These are phyloP conservation scores for Pseudobourletiella spinata DNA, from an alignment of 1,140 invertebrate species.

Conservation along the genomic window DNA sequence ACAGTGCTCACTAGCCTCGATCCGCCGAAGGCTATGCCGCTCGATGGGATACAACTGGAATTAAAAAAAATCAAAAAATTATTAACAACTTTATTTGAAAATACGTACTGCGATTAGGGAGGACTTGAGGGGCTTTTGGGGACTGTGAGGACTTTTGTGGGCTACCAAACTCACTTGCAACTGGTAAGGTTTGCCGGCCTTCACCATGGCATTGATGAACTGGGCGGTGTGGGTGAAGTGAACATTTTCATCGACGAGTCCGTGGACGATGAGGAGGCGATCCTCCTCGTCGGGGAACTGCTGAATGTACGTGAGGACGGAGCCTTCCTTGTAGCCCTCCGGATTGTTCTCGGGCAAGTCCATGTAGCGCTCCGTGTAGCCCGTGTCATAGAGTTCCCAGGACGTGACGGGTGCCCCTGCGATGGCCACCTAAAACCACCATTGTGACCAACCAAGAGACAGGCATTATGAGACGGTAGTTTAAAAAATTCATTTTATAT, in stretches of 20 bases:
- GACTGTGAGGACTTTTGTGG: no score
- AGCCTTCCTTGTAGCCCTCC: constrained; percentile 66
- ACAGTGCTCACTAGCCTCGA: constrained; percentile 92
- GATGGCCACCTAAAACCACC: constrained; percentile 57
- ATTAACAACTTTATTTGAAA: no score
- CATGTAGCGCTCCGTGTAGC: constrained; percentile 97
- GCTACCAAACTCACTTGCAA: constrained; percentile 64
- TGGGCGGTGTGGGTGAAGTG: constrained; percentile 94
- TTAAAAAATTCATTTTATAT: no score
- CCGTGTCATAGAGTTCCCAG: constrained; percentile 90
- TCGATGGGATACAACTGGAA: constrained; percentile 81
- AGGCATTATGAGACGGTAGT: background rate
- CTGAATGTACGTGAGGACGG: constrained; percentile 65
- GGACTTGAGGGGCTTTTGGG: no score
- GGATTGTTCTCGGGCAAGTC: constrained; percentile 74
- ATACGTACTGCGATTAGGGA: no score
- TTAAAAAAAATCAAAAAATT: constrained; percentile 15
- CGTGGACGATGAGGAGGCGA: constrained; percentile 91
- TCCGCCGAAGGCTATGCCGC: constrained; percentile 80
- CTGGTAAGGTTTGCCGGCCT: constrained; percentile 81
- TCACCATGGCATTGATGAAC: constrained; percentile 78
- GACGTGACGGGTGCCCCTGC: constrained; percentile 95
- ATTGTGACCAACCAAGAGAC: constrained; percentile 3
- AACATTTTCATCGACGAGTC: constrained; percentile 98
- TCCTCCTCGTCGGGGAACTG: constrained; percentile 89